Conservation (phyloP, 2,797 vertebrate genomes). For the Alcedo quadribrachys region DNA sequence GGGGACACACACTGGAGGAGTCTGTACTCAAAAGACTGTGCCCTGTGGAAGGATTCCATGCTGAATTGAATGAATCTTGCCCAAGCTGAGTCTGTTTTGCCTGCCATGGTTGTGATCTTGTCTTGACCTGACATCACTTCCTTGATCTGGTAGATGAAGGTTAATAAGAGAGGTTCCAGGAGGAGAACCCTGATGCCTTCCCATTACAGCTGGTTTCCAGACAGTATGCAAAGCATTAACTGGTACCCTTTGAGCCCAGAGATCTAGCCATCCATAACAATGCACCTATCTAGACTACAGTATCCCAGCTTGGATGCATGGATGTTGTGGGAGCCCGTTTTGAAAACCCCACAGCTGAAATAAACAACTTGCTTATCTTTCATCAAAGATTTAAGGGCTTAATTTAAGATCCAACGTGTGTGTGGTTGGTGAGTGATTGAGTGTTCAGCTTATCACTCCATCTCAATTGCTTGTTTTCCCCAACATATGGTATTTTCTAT, state of each 20-base stretch:
- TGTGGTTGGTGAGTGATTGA: not conserved
- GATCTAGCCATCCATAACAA: not conserved
- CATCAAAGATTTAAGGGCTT: not conserved
- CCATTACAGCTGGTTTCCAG: not conserved
- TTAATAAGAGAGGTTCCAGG: not conserved
- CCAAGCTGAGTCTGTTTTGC: not conserved
- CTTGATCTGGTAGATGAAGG: not conserved
- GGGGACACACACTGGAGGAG: not conserved
- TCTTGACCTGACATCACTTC: not conserved
- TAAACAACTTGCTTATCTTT: not conserved
- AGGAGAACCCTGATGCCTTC: not conserved
- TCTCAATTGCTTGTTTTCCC: slow-evolving; percentile 29
- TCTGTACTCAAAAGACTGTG: not conserved
- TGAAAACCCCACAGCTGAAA: not conserved
- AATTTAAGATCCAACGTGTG: not conserved
- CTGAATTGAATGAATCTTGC: not conserved
- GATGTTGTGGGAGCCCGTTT: not conserved
- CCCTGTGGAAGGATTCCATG: rapidly evolving
- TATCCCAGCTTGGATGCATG: not conserved
- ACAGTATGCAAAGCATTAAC: not conserved
- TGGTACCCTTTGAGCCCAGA: not conserved
- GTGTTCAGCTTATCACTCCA: slow-evolving; percentile 6
- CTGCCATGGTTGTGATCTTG: not conserved
- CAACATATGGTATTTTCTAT: slow-evolving; percentile 50
- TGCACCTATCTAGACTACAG: not conserved